Conservation (phyloP, 2,113 vertebrate species). For the Charadrius vociferus region DNA sequence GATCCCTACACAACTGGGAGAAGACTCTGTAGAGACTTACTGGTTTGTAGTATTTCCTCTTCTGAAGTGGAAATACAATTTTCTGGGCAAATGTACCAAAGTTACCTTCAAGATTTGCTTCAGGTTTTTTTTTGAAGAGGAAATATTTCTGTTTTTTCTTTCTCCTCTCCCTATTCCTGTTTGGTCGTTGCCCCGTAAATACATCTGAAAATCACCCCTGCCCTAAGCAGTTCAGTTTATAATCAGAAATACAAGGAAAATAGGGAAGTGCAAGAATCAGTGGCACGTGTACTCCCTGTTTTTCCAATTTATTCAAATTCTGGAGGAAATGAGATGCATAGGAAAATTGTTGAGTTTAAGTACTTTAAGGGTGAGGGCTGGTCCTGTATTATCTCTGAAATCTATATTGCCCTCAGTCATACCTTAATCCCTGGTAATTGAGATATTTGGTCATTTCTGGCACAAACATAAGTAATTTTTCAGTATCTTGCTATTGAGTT, state of each 20-base stretch:
- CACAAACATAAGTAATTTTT: neutral
- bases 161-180: neutral
- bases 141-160: neutral
- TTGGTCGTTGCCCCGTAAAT: neutral
- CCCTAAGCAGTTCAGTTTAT: neutral
- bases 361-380: neutral
- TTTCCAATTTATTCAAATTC: neutral
- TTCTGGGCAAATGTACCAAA: neutral
- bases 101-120: neutral
- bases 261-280: fast-evolving
- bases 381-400: neutral
- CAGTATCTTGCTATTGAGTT: neutral
- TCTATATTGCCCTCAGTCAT: neutral
- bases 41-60: neutral
- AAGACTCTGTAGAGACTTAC: neutral
- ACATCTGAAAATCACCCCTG: neutral
- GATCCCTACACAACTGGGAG: no score
- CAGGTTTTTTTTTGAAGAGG: neutral
- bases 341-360: neutral
- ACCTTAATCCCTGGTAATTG: neutral
- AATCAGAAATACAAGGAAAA: neutral
- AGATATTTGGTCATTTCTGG: neutral
- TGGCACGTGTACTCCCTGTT: neutral
- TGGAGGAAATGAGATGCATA: neutral
- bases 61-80: neutral